Conservation (phyloP, 2,888 invertebrate species). For the Gari tellinella region DNA sequence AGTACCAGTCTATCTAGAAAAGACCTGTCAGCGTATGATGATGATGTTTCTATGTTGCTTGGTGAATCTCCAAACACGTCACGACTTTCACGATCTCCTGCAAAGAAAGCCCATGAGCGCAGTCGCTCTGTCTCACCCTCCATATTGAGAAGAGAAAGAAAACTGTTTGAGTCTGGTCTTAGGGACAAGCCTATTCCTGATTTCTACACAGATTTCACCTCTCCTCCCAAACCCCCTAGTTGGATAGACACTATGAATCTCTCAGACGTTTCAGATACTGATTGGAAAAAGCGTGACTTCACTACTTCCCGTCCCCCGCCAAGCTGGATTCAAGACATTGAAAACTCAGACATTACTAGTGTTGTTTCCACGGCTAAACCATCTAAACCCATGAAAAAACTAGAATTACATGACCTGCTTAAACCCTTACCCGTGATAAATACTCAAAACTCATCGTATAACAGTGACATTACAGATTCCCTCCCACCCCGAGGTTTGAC, state of each 20-base stretch:
- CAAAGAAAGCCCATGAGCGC: slow-evolving; percentile 55
- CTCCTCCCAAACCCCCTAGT: slow-evolving; percentile 60
- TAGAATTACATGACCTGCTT: slow-evolving; percentile 48
- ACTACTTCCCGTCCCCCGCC: slow-evolving; percentile 66
- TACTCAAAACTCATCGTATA: slow-evolving; percentile 53
- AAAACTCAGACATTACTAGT: slow-evolving; percentile 69
- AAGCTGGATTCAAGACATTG: slow-evolving; percentile 73
- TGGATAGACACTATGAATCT: slow-evolving; percentile 69
- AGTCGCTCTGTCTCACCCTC: slow-evolving; percentile 69
- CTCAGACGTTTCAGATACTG: slow-evolving; percentile 62
- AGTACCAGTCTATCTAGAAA: slow-evolving; percentile 11
- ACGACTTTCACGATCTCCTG: slow-evolving; percentile 41
- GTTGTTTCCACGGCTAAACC: slow-evolving; percentile 53
- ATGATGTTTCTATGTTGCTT: slow-evolving; percentile 56
- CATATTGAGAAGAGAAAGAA: slow-evolving; percentile 61
- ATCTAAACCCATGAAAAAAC: slow-evolving; percentile 45
- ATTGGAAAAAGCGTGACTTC: slow-evolving; percentile 66
- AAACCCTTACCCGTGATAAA: slow-evolving; percentile 59
- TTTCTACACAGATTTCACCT: slow-evolving; percentile 55
- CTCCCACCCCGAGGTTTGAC: slow-evolving; percentile 55
- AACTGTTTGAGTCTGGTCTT: slow-evolving; percentile 59
- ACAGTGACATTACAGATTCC: slow-evolving; percentile 52
- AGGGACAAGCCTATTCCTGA: slow-evolving; percentile 55
- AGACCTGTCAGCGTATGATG: slow-evolving; percentile 33
- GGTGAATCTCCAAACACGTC: slow-evolving; percentile 48